Evolutionary conservation across 1,140 invertebrate genomes (phyloP), one percentile per base, ranked within the genome.

Genomic region (Drosophila mojavensis): DNA sequence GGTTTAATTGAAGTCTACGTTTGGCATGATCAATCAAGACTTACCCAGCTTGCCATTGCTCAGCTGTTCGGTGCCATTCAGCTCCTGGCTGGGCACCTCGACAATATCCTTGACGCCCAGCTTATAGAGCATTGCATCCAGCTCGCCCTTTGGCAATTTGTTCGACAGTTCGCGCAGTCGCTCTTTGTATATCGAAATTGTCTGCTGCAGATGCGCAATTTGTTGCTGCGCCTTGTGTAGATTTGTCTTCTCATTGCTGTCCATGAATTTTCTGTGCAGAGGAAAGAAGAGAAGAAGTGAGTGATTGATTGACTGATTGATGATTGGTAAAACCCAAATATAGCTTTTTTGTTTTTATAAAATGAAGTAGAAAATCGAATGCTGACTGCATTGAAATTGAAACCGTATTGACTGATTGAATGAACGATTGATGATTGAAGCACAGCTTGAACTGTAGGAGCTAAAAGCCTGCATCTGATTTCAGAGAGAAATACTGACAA

Each of bases 211-310:
- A 73, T 93, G 93, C 73, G 93, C 93, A 58, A 94, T 94, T 63
- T 94, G 93, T 53, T 94, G 85, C 51, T 93, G 93, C 26, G 94
- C 90, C 75, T 94, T 94, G 68, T 92, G 93, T 72, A 94, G 90
- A 76, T 94, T 94, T 11, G 93, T 94, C 73, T 93, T 94, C 81
- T 91, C 91, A 9, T 74, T 90, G 78, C 75, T 90, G 48, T 85
- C 90, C 58, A 92, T 89, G 67, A 91, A 91, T 76, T 92, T 92
- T 76, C 85, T 92, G 11, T 0, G 7, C 24, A n/a, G 5, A 39
- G 41, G 55, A 67, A 30, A n/a, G 13, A 30, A 41, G 9, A n/a
- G n/a, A 55, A n/a, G 13, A 13, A n/a, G 13, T 41, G 39, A 36
- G 33, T 36, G 33, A 36, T 36, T 36, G 33, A 36, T 36, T 36